A percentile compares a stretch with the other conserved stretches of the same genome.
Evolutionary conservation across 2,888 invertebrate genomes (phyloP).

Genomic region (Campoplex nolae): DNA sequence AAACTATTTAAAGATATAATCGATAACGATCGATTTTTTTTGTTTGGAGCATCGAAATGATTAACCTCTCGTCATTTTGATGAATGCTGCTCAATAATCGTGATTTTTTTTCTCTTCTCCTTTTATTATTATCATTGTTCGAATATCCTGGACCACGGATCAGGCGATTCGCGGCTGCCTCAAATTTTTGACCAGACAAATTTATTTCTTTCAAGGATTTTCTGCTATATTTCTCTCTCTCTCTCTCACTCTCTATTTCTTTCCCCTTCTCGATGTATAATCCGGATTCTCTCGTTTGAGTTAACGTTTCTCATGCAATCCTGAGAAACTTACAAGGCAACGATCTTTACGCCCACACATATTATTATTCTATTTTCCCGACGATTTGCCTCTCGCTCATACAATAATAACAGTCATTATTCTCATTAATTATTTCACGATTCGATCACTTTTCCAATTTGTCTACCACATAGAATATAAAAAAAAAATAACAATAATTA

Average conservation of each 20-base stretch:
- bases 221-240: conserved; percentile 7
- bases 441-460: neutral
- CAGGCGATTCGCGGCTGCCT: conserved; percentile 20
- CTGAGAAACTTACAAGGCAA: conserved; percentile 11
- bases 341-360: conserved; percentile 28
- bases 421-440: neutral
- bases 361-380: conserved; percentile 5
- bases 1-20: conserved; percentile 9
- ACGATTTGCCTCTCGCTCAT: neutral
- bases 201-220: conserved; percentile 62
- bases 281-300: conserved; percentile 4
- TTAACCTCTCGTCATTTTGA: neutral
- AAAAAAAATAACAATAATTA: neutral
- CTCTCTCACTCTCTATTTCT: conserved; percentile 14
- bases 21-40: conserved; percentile 45
- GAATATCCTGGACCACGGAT: conserved; percentile 8
- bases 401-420: neutral
- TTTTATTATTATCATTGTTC: conserved; percentile 35
- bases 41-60: neutral
- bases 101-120: neutral
- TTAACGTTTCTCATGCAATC: conserved; percentile 40
- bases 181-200: conserved; percentile 12
- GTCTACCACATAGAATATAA: neutral
- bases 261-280: neutral
- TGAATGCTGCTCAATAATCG: neutral